Evolutionary conservation across 1,140 invertebrate species (phyloP), one percentile per base, ranked within the genome.

Genomic region (Cydia fagiglandana): DNA sequence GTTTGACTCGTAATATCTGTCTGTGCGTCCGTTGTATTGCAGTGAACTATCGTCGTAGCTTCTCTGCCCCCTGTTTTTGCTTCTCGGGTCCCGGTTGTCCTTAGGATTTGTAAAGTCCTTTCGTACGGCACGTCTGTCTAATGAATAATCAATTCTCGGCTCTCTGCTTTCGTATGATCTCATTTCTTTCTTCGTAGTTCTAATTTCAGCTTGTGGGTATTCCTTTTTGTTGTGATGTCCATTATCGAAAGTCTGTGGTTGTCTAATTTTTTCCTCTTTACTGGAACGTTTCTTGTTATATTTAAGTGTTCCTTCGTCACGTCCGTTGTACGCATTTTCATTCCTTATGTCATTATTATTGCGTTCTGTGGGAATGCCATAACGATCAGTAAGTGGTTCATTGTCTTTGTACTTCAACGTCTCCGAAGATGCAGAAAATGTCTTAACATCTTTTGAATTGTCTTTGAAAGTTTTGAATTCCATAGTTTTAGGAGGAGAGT

Each of bases 381-480:
- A 93, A 50, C 91, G 85, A 66, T 93, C 90, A 24, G 88, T 89
- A 15, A 84, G 80, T 64, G 84, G 87, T 50, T 93, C 89, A 80
- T 86, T 87, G 74, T 93, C 91, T 86, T 93, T 91, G 76, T 93
- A 93, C 75, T 92, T 93, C 24, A 93, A 81, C 6, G 91, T 93
- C 79, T 93, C 91, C 34, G 90, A 92, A 73, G 93, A 94, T 38
- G 91, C 93, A 56, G 93, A 93, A 80, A 93, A 94, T 78, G 91
- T 88, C 88, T 93, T 92, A n/a, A 93, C 85, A 77, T 94, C 93
- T 81, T 93, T 93, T 73, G 92, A 93, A 76, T 81, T 91, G 73
- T 94, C 91, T 82, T 94, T 94, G 78, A 94, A 94, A 20, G 93
- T 93, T 88, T 93, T 93, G 68, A 93, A 93, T 82, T 93, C 92